A percentile compares a stretch with the other conserved stretches of the same genome.
phyloP scores from a whole-genome alignment of 2,113 vertebrate genomes.

The Phalacrocorax aristotelis region DNA sequence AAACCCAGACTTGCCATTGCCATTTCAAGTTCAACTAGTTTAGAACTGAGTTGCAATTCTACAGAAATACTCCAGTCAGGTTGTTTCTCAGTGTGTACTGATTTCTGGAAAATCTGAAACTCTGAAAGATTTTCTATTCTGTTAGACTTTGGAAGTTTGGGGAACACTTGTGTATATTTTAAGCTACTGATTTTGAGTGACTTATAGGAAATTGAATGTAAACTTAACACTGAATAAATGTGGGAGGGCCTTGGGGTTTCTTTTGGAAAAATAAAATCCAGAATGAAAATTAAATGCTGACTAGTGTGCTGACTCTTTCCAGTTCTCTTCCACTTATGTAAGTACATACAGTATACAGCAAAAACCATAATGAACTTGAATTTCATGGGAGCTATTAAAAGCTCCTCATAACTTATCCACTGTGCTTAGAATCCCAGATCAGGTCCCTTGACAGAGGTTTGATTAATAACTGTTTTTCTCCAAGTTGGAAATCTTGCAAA shows the following conservation, averaged over 20 bases:
- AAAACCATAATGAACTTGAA: background rate
- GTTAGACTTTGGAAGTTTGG: background rate
- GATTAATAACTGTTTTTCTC: background rate
- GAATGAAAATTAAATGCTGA: background rate
- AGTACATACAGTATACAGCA: background rate
- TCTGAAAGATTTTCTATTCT: background rate
- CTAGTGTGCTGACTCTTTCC: background rate
- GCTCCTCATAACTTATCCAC: background rate
- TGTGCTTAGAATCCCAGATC: background rate
- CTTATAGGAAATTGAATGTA: slow-evolving; percentile 34
- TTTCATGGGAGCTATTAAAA: background rate
- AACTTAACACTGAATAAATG: slow-evolving; percentile 26
- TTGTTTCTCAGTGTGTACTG: background rate
- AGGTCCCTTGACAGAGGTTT: background rate
- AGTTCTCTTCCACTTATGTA: background rate
- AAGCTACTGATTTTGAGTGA: slow-evolving; percentile 60
- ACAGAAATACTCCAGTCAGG: background rate
- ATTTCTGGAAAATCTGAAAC: slow-evolving; percentile 15
- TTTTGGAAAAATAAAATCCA: slow-evolving; percentile 36
- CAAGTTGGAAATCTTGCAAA: background rate
- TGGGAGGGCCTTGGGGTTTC: background rate
- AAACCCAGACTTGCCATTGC: background rate
- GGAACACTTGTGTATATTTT: background rate
- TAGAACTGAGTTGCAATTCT: background rate
- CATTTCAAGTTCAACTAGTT: background rate